These are phyloP conservation scores for Hafferia zeledoni DNA, from an alignment of 2,797 vertebrate species.

Conservation along the genomic window DNA sequence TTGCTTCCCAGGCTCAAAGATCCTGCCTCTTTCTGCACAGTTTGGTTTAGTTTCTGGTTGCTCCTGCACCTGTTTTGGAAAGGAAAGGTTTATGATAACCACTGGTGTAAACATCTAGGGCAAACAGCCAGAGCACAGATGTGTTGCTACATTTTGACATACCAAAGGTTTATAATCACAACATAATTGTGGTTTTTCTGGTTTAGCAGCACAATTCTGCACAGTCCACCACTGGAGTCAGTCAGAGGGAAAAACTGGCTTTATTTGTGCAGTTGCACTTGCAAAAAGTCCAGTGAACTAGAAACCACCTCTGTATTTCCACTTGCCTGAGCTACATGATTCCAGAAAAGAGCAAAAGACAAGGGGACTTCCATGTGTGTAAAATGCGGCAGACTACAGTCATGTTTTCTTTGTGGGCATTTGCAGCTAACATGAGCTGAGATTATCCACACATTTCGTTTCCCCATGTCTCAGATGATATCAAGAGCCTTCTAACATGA, in stretches of 20 bases:
- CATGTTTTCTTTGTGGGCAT: background rate
- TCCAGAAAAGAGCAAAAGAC: background rate
- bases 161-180: background rate
- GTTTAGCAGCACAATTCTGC: background rate
- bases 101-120: background rate
- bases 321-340: background rate
- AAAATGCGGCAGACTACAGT: background rate
- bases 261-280: background rate
- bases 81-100: background rate
- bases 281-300: background rate
- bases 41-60: background rate
- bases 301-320: background rate
- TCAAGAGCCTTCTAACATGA: slow-evolving; percentile 2
- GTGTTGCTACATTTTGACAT: background rate
- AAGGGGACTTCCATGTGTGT: background rate
- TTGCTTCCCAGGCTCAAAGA: background rate
- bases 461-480: background rate
- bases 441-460: slow-evolving; percentile 41
- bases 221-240: background rate
- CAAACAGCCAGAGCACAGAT: background rate
- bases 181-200: background rate
- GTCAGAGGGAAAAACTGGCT: background rate
- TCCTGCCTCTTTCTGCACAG: background rate
- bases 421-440: background rate
- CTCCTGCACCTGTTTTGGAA: background rate